phyloP scores from a whole-genome alignment of 1,140 invertebrate species.

The Acromyrmex echinatior region DNA sequence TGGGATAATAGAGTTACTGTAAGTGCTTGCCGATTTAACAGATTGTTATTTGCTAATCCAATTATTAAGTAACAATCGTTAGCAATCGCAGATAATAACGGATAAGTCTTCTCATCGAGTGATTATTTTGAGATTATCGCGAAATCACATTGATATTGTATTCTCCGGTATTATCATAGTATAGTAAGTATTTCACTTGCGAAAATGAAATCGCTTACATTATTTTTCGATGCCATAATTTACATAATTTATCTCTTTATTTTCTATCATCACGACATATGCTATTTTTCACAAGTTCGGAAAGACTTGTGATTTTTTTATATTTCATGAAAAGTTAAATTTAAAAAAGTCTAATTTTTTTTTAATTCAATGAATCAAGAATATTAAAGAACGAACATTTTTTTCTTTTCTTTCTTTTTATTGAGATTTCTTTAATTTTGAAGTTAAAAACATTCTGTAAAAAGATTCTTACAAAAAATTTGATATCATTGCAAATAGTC shows the following conservation, averaged over 20 bases:
- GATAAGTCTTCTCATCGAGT: neutral
- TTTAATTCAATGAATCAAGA: no score
- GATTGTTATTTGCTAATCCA: neutral
- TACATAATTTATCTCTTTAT: slow-evolving; percentile 29
- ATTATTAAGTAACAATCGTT: neutral
- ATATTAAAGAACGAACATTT: no score
- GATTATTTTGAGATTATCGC: slow-evolving; percentile 5
- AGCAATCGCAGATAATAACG: neutral
- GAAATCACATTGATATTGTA: neutral
- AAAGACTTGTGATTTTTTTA: no score
- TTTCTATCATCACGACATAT: neutral
- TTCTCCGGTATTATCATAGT: neutral
- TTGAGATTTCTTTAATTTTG: no score
- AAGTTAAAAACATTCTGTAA: no score
- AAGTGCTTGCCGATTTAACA: neutral
- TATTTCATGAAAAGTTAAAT: no score
- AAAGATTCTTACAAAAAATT: no score
- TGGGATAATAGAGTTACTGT: slow-evolving; percentile 4
- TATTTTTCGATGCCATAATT: neutral
- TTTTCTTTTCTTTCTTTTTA: no score
- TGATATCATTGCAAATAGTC: no score
- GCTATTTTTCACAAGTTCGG: no score
- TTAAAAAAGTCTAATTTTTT: no score
- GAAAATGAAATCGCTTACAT: neutral
- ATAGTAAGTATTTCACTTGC: neutral